Base-by-base conservation (phyloP, 2,113 vertebrate genomes). In the Ahaetulla prasina region DNA sequence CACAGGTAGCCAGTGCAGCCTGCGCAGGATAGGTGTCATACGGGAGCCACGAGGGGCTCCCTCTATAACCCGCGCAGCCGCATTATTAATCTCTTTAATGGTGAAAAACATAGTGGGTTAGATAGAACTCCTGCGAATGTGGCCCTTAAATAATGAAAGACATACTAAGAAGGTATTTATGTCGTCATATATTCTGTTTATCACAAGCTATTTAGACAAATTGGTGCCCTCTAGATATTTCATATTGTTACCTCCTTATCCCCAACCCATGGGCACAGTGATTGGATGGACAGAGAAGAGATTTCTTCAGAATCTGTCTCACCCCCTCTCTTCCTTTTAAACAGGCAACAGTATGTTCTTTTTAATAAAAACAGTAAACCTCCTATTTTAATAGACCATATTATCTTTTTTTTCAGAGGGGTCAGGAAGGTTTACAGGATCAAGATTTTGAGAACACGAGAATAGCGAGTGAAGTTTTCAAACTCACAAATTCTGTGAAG, bases 401-500 rank as follows among this genome's bases (percentile, higher is more conserved):
- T 49, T 43, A 54, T 80, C 39, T 47, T 47, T 89, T 89, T 89
- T 74, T 89, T 57, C 91, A 39, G 89, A 57, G 88, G 84, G 47
- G 90, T 95, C 95, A 93, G 95, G 95, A 63, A 63, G 60, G 60
- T 63, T 96, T 93, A 94, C 85, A 89, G 95, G 88, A 95, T 49
- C 95, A 92, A 96, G 93, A 96, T 94, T 89, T 57, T 89, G 92
- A 92, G 94, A 97, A 94, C 52, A 90, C n/a, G 60, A 49, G 94
- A 95, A 80, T 96, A 87, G 93, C 85, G 68, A 91, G 54, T 86
- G 74, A 93, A 94, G 90, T 94, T 63, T 91, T 88, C 87, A 93
- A 89, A 89, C n/a, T 47, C 68, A 89, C 54, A 93, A 93, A 16
- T 93, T 95, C 85, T 74, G 87, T 39, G 92, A 95, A 50, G 94